Percentiles rank a stretch among this genome's conserved stretches.
Evolutionary conservation across 2,888 invertebrate genomes (phyloP).

Genomic region (Chaetogeoica ovagalla): DNA sequence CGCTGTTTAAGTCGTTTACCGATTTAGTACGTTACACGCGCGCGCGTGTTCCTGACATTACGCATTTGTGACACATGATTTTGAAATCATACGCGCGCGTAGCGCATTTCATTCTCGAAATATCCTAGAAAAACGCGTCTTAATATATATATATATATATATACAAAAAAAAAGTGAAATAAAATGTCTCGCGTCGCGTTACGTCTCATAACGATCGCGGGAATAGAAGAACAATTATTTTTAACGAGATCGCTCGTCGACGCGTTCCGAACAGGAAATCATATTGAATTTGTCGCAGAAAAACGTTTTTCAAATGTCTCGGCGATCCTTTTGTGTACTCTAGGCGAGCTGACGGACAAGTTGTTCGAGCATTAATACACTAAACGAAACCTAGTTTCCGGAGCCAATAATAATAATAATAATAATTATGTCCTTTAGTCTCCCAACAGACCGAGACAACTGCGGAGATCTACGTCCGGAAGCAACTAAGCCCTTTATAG

Average conservation of each 20-base stretch:
- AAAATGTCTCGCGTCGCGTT: neutral
- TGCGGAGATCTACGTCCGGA: slow-evolving; percentile 7
- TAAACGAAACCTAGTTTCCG: neutral
- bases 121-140: neutral
- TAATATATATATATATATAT: too few relatives aligned
- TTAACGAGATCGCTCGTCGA: neutral
- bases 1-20: neutral
- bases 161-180: neutral
- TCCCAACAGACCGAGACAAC: slow-evolving; percentile 20
- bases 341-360: neutral
- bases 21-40: neutral
- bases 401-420: slow-evolving; percentile 12
- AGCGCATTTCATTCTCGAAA: neutral
- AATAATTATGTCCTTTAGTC: slow-evolving; percentile 47
- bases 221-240: slow-evolving; percentile 2
- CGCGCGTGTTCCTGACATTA: too few relatives aligned
- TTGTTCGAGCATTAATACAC: neutral
- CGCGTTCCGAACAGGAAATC: neutral
- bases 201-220: neutral
- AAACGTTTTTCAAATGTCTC: slow-evolving; percentile 15
- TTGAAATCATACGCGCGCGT: neutral
- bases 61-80: neutral
- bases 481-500: slow-evolving; percentile 9
- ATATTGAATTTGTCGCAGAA: slow-evolving; percentile 16
- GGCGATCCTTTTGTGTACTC: slow-evolving; percentile 4